Conservation (phyloP, 2,113 vertebrate species). For the Jacana jacana region DNA sequence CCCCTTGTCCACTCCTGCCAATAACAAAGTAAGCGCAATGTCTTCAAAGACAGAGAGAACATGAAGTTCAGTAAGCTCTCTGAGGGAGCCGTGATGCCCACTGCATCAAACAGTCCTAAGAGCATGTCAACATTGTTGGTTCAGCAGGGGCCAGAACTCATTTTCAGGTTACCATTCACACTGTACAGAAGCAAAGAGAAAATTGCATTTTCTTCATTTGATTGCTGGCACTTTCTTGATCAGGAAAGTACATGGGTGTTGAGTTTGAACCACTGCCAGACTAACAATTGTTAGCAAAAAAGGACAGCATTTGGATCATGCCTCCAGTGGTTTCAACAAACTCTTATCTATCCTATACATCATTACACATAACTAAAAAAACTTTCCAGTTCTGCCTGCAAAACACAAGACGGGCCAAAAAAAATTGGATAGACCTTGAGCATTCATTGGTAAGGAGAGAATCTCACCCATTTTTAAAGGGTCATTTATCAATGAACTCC, state of each 20-base stretch:
- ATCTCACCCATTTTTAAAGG: not conserved
- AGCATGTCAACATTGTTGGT: not conserved
- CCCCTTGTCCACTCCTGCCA: not conserved
- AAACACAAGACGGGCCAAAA: not conserved
- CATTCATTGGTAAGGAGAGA: not conserved
- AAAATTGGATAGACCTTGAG: not conserved
- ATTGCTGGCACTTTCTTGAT: not conserved
- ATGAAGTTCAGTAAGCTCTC: not conserved
- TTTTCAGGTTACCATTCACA: not conserved
- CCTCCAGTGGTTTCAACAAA: not conserved
- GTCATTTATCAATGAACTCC: constrained; percentile 10
- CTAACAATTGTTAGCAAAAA: not conserved
- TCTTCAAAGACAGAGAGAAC: not conserved
- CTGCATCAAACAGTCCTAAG: not conserved
- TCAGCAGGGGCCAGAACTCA: not conserved
- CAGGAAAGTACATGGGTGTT: not conserved
- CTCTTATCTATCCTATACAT: not conserved
- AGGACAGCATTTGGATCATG: not conserved
- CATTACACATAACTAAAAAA: not conserved
- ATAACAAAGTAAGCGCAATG: not conserved
- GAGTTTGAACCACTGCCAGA: not conserved
- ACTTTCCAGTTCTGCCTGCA: not conserved
- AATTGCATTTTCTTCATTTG: not conserved
- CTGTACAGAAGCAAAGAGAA: not conserved
- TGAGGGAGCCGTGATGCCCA: not conserved